phyloP scores from a whole-genome alignment of 2,888 invertebrate genomes.

The Busseola fusca region DNA sequence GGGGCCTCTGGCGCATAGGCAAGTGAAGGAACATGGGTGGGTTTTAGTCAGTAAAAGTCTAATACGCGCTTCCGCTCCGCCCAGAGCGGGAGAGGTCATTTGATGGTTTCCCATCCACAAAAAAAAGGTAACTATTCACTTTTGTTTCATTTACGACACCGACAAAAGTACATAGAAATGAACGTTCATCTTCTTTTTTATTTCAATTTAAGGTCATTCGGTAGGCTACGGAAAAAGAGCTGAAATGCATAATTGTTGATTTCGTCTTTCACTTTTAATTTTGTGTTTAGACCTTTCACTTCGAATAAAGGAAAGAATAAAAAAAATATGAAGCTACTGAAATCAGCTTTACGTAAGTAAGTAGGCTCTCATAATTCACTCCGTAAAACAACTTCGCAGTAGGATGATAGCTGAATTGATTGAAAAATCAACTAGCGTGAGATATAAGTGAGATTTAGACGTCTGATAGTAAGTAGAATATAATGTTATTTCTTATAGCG shows the following conservation, averaged over 20 bases:
- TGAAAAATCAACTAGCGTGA: conserved; percentile 49
- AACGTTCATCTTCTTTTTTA: neutral
- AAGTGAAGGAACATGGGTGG: too few relatives aligned
- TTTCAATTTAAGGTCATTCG: neutral
- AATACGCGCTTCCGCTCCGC: too few relatives aligned
- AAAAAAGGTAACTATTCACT: neutral
- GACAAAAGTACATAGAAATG: neutral
- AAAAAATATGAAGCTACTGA: neutral
- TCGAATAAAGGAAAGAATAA: neutral
- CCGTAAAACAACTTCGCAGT: conserved; percentile 7
- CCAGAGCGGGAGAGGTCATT: too few relatives aligned
- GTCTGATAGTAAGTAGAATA: conserved; percentile 35
- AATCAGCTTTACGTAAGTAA: neutral
- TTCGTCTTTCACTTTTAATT: neutral
- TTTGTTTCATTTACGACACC: neutral
- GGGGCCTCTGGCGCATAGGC: too few relatives aligned
- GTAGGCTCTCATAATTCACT: conserved; percentile 14
- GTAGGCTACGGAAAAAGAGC: neutral
- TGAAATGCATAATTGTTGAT: neutral
- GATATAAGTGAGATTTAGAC: conserved; percentile 40
- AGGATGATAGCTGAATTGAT: conserved; percentile 34
- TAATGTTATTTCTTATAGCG: conserved; percentile 39
- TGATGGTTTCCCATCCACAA: too few relatives aligned
- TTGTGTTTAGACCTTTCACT: neutral
- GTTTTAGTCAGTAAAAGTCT: too few relatives aligned